Base-by-base conservation (phyloP, 2,113 vertebrate genomes). In the Pedionomus torquatus region DNA sequence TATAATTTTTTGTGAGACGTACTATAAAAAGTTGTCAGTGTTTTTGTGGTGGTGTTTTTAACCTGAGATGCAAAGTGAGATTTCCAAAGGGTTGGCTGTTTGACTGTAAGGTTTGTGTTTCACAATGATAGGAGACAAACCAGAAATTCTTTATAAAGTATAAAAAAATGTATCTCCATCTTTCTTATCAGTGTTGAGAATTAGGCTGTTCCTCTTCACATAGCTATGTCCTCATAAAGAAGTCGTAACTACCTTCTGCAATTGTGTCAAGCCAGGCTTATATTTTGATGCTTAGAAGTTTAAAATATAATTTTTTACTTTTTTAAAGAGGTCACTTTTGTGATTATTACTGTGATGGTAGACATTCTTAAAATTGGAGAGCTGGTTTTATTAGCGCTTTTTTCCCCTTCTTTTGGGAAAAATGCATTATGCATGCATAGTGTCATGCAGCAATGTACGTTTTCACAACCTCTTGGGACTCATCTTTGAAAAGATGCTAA, bases 401-500 rank as follows among this genome's bases (percentile, higher is more conserved):
- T 48, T 21, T 21, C 6, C 3, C 7, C 2, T 55, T 8, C 10
- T 49, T 82, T 55, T 30, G 6, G 31, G 25, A 7, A 44, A 70
- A 85, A 61, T 58, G 18, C 13, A 26, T 78, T 78, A 37, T 49
- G 8, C 11, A 13, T 76, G 28, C 23, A 17, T 16, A 35, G 23
- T 55, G 10, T 74, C 44, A 37, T 81, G 46, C 10, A 58, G 3
- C 49, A 81, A 8, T 51, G 37, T 9, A 26, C 71, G 28, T 66
- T 93, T 84, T 17, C 9, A 7, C 89, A 66, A 70, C 6, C 24
- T 83, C 33, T 58, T 75, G 33, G 31, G 35, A 33, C 85, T 87
- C 0, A 3, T 83, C 37, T 69, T 95, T 17, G 8, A 18, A 49
- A 83, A 66, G 9, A 30, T 41, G 49, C 0, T 54, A 0, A 3